Conservation (phyloP, 2,888 invertebrate genomes). For the Drosophila anomelani region DNA sequence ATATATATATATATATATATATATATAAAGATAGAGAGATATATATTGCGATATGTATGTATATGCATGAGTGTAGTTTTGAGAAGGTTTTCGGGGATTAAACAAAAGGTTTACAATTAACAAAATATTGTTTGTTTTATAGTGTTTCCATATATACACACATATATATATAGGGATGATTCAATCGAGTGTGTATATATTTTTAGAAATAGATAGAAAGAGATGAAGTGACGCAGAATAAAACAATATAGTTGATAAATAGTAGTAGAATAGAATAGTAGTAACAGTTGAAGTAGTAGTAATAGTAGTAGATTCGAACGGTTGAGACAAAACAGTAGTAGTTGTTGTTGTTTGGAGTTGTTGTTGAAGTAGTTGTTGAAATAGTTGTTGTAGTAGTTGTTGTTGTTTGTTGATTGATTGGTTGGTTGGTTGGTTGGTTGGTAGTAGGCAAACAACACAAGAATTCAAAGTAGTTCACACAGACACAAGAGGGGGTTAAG, state of each 20-base stretch:
- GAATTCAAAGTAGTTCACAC: conserved; percentile 71
- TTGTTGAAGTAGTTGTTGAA: conserved; percentile 53
- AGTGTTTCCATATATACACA: conserved; percentile 18
- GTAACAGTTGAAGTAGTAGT: conserved; percentile 41
- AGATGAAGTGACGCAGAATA: conserved; percentile 34
- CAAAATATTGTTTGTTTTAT: conserved; percentile 23
- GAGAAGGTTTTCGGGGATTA: conserved; percentile 6
- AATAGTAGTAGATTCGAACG: conserved; percentile 53
- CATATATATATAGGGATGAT: conserved; percentile 10
- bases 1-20: conserved; percentile 13
- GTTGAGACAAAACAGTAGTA: conserved; percentile 53
- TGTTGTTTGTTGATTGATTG: conserved; percentile 32
- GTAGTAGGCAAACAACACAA: conserved; percentile 55
- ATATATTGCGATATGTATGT: conserved; percentile 20
- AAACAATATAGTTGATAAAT: conserved; percentile 43
- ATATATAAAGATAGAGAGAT: conserved; percentile 14
- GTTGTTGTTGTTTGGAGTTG: conserved; percentile 50
- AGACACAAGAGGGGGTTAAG: conserved; percentile 82
- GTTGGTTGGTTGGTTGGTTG: conserved; percentile 25
- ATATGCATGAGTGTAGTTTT: conserved; percentile 17
- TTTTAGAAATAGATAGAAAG: conserved; percentile 15
- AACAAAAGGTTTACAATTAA: conserved; percentile 24
- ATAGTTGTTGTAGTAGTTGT: conserved; percentile 65
- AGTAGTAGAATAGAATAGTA: conserved; percentile 55
- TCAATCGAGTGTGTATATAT: conserved; percentile 1